These are phyloP conservation scores for Paelopatides confundens DNA, from an alignment of 53 echinoderm and acorn worm genomes.

Conservation along the genomic window DNA sequence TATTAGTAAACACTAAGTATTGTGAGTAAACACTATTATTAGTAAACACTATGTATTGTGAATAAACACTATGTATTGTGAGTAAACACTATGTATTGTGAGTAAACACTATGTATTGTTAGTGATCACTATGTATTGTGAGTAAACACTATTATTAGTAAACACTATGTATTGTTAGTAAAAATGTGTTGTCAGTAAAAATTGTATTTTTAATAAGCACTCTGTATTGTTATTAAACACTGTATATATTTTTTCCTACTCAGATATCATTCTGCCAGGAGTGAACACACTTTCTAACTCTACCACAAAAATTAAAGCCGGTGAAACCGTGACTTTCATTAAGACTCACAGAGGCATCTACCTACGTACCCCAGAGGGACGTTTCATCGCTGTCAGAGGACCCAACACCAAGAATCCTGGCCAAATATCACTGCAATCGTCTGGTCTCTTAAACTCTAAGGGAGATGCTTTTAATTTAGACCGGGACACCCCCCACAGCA, in stretches of 20 bases:
- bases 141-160: too few relatives aligned
- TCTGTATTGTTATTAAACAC: neutral
- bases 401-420: slow-evolving; percentile 38
- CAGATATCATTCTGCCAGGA: slow-evolving; percentile 93
- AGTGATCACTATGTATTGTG: too few relatives aligned
- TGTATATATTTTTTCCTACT: neutral
- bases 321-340: slow-evolving; percentile 96
- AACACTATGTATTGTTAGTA: neutral
- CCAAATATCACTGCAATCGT: neutral
- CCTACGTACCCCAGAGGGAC: slow-evolving; percentile 90
- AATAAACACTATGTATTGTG: too few relatives aligned
- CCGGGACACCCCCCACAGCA: neutral
- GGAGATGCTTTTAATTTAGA: neutral
- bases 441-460: neutral
- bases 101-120: too few relatives aligned
- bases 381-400: slow-evolving; percentile 92
- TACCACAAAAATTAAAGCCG: slow-evolving; percentile 83
- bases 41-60: too few relatives aligned
- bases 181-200: too few relatives aligned
- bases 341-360: slow-evolving; percentile 95
- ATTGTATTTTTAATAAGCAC: neutral
- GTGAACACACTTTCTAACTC: slow-evolving; percentile 71
- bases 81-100: too few relatives aligned
- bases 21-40: too few relatives aligned
- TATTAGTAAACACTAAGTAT: too few relatives aligned